These are phyloP conservation scores for Apodemus sylvaticus DNA, from an alignment of 2,113 vertebrate species.

Conservation along the genomic window DNA sequence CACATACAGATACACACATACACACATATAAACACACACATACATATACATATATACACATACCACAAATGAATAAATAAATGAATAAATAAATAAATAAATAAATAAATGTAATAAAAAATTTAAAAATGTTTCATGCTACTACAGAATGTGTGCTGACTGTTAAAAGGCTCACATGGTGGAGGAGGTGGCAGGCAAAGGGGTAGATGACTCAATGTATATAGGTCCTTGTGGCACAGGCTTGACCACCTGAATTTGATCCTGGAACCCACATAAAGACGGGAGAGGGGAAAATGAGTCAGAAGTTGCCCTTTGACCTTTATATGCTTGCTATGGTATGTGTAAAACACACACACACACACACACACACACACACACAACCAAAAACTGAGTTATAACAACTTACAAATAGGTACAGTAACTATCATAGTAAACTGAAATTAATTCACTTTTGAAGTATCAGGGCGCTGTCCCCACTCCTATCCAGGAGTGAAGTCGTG, in stretches of 20 bases:
- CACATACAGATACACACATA: too few species aligned
- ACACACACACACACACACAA: background rate
- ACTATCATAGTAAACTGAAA: background rate
- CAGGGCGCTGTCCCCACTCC: too few species aligned
- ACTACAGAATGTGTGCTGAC: background rate
- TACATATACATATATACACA: background rate
- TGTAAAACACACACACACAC: background rate
- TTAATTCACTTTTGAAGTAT: background rate
- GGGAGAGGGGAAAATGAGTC: background rate
- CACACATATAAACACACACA: background rate
- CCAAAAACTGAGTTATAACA: background rate
- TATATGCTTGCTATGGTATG: background rate
- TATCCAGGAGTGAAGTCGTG: background rate
- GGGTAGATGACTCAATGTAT: background rate
- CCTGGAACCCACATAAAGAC: background rate
- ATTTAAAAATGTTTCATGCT: background rate
- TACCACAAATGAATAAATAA: background rate
- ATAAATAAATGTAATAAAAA: background rate
- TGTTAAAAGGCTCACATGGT: background rate
- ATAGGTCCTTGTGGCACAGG: background rate
- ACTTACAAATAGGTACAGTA: background rate
- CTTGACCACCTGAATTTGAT: background rate
- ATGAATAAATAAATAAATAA: background rate
- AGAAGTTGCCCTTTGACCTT: background rate
- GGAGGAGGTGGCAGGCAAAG: background rate